Evolutionary conservation across 2,113 vertebrate species (phyloP), one percentile per base, ranked within the genome.

Genomic region (Mormoops blainvillei): DNA sequence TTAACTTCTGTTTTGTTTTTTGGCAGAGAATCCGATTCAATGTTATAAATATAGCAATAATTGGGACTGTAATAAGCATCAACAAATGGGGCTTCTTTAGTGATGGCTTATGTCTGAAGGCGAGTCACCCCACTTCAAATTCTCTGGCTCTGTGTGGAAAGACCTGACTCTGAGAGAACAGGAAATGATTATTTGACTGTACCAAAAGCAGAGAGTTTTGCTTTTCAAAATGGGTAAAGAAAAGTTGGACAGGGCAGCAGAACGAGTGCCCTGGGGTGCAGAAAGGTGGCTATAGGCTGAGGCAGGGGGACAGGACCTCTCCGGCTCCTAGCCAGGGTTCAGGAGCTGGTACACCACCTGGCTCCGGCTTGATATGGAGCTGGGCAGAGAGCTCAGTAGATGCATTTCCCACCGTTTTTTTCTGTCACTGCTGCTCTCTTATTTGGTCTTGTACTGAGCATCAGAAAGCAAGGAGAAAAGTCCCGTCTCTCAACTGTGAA

Each of bases 31-130:
- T 71, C 56, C 54, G 38, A 93, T 48, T 38, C 61, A 48, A 4
- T 80, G 76, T 95, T 91, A 68, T 77, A 84, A 92, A 63, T 74
- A 7, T 3, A 48, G 9, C 50, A 33, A n/a, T 65, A 50, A 86
- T 3, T 82, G 52, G 24, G 48, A 63, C 9, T 43, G 10, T 41
- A 76, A 45, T 74, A 71, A 71, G 11, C 45, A 0, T 22, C 22
- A 67, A 56, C 14, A 41, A 45, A 45, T 52, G 18, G 31, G 3
- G 1, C 89, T 88, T 95, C 73, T 88, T 87, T 24, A n/a, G 58
- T 54, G 50, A 38, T 19, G 36, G 7, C 31, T 95, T 93, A 65
- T 33, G 7, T n/a, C 20, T 19, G 4, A 81, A 71, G 54, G 45
- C 73, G 48, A 68, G 1, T 88, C 24, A 76, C 48, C 38, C n/a